These are phyloP conservation scores for Botia almorhae DNA, from an alignment of 2,797 vertebrate genomes.

Conservation along the genomic window DNA sequence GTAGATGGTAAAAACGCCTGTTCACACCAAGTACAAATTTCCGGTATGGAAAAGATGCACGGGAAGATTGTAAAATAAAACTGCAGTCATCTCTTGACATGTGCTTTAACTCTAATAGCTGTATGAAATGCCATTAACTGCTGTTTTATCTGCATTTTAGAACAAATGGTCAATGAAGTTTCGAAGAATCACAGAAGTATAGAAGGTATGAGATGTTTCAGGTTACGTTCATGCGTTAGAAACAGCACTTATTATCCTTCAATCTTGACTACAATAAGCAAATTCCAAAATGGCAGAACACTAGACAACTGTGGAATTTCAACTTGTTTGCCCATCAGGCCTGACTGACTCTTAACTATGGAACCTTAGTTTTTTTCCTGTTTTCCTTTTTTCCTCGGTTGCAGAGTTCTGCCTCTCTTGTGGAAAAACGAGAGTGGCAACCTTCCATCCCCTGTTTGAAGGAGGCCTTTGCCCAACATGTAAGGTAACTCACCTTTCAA, in stretches of 20 bases:
- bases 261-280: neutral
- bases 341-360: neutral
- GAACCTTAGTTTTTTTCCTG: neutral
- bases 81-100: no score
- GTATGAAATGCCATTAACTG: slow-evolving; percentile 7
- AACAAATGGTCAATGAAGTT: slow-evolving; percentile 91
- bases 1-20: neutral
- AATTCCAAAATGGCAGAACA: neutral
- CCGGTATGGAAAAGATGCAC: neutral
- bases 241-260: neutral
- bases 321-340: no score
- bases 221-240: neutral
- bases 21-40: neutral
- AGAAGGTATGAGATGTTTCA: slow-evolving; percentile 80
- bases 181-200: slow-evolving; percentile 84
- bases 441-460: slow-evolving; percentile 93
- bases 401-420: slow-evolving; percentile 92
- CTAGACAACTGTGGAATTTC: neutral
- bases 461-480: slow-evolving; percentile 91
- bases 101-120: neutral
- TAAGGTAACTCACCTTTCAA: slow-evolving; percentile 77
- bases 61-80: neutral
- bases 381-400: slow-evolving; percentile 18
- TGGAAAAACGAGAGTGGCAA: slow-evolving; percentile 84
- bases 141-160: slow-evolving; percentile 64